phyloP scores from a whole-genome alignment of 2,888 invertebrate genomes.

The Cephus sareptanus region DNA sequence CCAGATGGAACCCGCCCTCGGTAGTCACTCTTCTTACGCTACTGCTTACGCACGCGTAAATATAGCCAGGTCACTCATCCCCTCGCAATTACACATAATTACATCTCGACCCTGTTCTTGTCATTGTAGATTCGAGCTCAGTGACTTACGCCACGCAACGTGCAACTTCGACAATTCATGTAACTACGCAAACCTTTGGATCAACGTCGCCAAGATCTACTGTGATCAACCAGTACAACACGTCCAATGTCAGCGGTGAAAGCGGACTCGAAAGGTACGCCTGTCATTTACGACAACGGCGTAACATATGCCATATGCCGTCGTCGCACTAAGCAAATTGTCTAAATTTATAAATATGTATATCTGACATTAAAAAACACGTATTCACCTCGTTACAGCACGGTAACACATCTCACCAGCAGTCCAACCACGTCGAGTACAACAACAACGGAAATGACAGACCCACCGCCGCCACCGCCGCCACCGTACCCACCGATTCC shows the following conservation, averaged over 20 bases:
- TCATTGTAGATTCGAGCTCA: conserved; percentile 55
- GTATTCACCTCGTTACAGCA: conserved; percentile 36
- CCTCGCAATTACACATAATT: conserved; percentile 38
- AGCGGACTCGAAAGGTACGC: conserved; percentile 56
- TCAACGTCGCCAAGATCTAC: conserved; percentile 46
- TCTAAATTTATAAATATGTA: too few species aligned
- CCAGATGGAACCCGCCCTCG: not conserved
- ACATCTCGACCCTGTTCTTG: conserved; percentile 29
- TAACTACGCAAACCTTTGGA: conserved; percentile 46
- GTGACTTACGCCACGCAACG: conserved; percentile 57
- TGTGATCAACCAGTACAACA: conserved; percentile 53
- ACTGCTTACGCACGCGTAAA: conserved; percentile 42
- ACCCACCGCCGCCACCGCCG: conserved; percentile 59
- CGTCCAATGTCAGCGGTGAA: conserved; percentile 51
- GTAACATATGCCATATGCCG: not conserved
- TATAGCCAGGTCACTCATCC: conserved; percentile 7
- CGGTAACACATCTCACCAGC: conserved; percentile 48
- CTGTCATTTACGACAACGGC: not conserved
- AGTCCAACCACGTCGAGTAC: conserved; percentile 46
- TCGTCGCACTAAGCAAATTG: not conserved
- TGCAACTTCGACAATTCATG: conserved; percentile 55
- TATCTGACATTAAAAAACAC: not conserved
- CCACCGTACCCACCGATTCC: conserved; percentile 58
- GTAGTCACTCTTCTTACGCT: conserved; percentile 18
- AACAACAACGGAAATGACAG: conserved; percentile 56